phyloP scores from a whole-genome alignment of 2,797 vertebrate species.

The Chloroceryle inda region DNA sequence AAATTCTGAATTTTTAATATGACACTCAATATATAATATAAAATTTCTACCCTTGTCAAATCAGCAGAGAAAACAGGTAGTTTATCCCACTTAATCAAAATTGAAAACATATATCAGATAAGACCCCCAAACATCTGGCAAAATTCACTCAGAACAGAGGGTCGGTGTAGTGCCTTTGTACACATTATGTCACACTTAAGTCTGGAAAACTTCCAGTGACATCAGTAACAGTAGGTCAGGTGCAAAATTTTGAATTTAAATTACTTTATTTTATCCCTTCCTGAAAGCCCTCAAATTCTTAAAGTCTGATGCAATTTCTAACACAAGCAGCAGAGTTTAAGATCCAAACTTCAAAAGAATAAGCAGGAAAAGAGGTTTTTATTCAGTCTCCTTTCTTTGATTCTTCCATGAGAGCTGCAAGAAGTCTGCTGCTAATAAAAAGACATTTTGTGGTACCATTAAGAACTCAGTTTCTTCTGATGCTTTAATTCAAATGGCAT shows the following conservation, averaged over 20 bases:
- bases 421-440: neutral
- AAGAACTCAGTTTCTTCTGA: neutral
- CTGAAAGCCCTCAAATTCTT: neutral
- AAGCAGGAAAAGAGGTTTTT: neutral
- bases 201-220: neutral
- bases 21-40: neutral
- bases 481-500: neutral
- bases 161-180: fast-evolving
- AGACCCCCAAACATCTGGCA: neutral
- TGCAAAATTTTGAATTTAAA: neutral
- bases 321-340: neutral
- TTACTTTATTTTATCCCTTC: neutral
- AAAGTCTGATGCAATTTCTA: neutral
- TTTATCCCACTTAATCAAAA: neutral
- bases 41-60: neutral
- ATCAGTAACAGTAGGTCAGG: neutral
- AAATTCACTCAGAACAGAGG: neutral
- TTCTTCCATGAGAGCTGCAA: neutral
- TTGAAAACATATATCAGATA: neutral
- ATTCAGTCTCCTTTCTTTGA: neutral
- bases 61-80: neutral
- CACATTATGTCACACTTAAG: neutral
- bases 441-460: neutral
- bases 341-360: neutral
- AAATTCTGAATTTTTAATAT: conserved; percentile 2